Percentiles rank a stretch among this genome's conserved stretches.
Conservation (phyloP, 2,888 invertebrate genomes). For the Ashinkailepas kermadecensis region DNA sequence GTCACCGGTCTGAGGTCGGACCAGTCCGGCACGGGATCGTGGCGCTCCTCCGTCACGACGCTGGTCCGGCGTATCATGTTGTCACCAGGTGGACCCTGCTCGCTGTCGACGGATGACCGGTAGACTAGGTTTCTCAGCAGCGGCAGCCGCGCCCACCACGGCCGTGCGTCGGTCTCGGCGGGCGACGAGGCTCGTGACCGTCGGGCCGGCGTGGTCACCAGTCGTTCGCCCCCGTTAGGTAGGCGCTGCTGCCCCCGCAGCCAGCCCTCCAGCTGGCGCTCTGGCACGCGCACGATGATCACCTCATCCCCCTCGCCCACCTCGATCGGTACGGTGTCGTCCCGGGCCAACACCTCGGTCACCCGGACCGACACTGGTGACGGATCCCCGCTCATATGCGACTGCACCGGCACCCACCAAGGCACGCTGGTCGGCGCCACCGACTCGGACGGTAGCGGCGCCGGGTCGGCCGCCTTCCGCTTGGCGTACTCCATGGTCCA, state of each 20-base stretch:
- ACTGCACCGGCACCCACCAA: neutral
- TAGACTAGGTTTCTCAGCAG: neutral
- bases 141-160: neutral
- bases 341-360: neutral
- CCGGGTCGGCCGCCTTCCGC: neutral
- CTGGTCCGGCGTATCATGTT: too few relatives aligned
- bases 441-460: neutral
- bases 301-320: neutral
- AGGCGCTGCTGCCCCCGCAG: neutral
- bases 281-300: neutral
- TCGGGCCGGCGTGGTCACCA: neutral
- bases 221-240: neutral
- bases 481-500: neutral
- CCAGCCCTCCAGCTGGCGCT: neutral
- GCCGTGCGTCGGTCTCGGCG: too few relatives aligned
- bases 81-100: neutral
- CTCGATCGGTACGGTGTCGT: neutral
- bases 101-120: neutral
- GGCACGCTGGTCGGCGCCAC: neutral
- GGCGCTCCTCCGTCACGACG: neutral
- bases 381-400: neutral
- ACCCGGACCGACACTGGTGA: neutral
- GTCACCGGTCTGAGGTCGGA: neutral
- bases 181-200: neutral
- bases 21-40: neutral